phyloP scores from a whole-genome alignment of 1,140 invertebrate species.

The Aphelenchoides besseyi region DNA sequence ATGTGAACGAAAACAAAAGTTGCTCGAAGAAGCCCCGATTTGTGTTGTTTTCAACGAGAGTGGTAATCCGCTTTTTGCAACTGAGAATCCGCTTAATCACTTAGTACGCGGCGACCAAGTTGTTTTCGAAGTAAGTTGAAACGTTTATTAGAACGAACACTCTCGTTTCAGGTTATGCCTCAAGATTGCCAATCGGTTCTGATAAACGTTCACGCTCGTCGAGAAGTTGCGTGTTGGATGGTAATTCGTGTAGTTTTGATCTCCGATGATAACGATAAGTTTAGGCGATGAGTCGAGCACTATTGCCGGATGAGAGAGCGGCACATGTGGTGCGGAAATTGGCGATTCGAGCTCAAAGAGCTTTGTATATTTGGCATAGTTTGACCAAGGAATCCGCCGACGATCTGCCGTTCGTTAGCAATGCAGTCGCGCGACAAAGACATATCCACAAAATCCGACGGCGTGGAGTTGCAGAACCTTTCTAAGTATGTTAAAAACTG shows the following conservation, averaged over 20 bases:
- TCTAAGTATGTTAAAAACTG: neutral
- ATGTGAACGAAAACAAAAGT: conserved; percentile 19
- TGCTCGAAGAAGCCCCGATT: conserved; percentile 23
- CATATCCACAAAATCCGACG: neutral
- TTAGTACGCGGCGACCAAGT: conserved; percentile 14
- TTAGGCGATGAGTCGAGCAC: conserved; percentile 20
- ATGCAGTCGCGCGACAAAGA: neutral
- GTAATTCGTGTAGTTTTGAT: no score
- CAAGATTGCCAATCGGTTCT: conserved; percentile 18
- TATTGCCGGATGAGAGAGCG: conserved; percentile 29
- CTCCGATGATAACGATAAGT: no score
- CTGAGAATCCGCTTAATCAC: conserved; percentile 14
- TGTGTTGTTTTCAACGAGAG: conserved; percentile 32
- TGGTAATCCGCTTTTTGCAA: conserved; percentile 9
- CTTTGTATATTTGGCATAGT: neutral
- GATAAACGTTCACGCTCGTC: conserved; percentile 16
- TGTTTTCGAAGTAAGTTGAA: conserved; percentile 22
- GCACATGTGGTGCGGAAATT: conserved; percentile 23
- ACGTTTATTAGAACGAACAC: neutral
- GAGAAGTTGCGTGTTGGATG: conserved; percentile 31
- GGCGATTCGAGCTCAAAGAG: conserved; percentile 20
- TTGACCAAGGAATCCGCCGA: conserved; percentile 5
- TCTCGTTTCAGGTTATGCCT: conserved; percentile 18
- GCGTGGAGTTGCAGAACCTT: neutral
- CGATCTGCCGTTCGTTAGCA: neutral